These are phyloP conservation scores for Pipra filicauda DNA, from an alignment of 2,113 vertebrate species.

Conservation along the genomic window DNA sequence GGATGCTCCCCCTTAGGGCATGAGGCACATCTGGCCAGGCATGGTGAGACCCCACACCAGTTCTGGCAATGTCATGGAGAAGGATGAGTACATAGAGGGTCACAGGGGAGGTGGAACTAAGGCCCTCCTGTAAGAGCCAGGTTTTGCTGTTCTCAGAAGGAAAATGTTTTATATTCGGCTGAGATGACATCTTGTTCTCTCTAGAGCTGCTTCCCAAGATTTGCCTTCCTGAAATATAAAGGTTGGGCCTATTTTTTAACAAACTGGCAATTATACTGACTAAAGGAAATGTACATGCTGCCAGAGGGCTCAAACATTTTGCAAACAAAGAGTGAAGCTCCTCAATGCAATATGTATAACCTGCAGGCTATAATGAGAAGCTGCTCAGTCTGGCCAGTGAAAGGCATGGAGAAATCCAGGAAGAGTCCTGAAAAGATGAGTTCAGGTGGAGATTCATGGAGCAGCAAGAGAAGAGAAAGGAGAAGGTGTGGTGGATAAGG, in stretches of 20 bases:
- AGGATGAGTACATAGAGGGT: no score
- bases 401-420: not conserved
- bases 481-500: not conserved
- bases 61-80: not conserved
- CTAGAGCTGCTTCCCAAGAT: not conserved
- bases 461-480: not conserved
- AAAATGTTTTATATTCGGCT: fast-evolving
- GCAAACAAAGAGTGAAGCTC: not conserved
- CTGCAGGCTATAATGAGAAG: not conserved
- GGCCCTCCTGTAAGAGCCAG: not conserved
- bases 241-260: not conserved
- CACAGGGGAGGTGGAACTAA: not conserved
- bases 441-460: not conserved
- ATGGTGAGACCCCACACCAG: not conserved
- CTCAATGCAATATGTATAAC: conserved; percentile 1
- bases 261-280: not conserved
- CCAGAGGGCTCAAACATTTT: not conserved
- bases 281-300: not conserved
- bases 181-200: not conserved
- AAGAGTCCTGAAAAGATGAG: not conserved
- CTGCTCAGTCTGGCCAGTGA: not conserved
- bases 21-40: not conserved
- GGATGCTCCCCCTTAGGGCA: not conserved
- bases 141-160: not conserved
- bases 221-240: not conserved